These are phyloP conservation scores for Pipa parva DNA, from an alignment of 2,113 vertebrate genomes.

Conservation along the genomic window DNA sequence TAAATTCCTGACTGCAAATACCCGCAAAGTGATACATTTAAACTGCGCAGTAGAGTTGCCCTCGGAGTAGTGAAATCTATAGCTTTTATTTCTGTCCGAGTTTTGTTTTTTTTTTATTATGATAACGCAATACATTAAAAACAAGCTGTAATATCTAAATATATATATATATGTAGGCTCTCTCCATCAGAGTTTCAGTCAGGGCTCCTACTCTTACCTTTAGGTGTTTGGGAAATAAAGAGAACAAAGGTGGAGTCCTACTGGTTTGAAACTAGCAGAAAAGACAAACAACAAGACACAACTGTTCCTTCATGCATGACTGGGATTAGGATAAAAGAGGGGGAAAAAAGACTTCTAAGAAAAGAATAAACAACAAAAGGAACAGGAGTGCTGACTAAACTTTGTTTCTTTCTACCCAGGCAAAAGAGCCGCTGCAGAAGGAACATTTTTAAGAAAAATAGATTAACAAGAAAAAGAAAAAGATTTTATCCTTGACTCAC, in stretches of 20 bases:
- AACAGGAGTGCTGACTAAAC: slow-evolving; percentile 93
- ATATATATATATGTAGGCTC: slow-evolving; percentile 83
- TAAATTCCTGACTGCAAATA: slow-evolving; percentile 38
- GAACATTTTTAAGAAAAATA: slow-evolving; percentile 69
- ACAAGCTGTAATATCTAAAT: slow-evolving; percentile 64
- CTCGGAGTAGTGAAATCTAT: background rate
- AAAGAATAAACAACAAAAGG: slow-evolving; percentile 93
- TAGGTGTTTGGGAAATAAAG: slow-evolving; percentile 90
- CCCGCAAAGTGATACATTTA: background rate
- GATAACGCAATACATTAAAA: slow-evolving; percentile 52
- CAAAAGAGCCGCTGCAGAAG: slow-evolving; percentile 76
- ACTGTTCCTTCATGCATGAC: slow-evolving; percentile 98
- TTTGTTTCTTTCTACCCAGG: slow-evolving; percentile 84
- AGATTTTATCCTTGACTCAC: slow-evolving; percentile 65
- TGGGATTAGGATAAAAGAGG: slow-evolving; percentile 96
- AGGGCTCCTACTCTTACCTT: slow-evolving; percentile 89
- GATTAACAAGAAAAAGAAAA: slow-evolving; percentile 83
- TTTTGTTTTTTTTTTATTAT: slow-evolving; percentile 61
- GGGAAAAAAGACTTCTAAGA: slow-evolving; percentile 82
- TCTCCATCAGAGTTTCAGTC: slow-evolving; percentile 86
- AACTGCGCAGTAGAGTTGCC: background rate
- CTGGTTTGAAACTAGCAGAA: slow-evolving; percentile 95
- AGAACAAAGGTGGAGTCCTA: slow-evolving; percentile 92
- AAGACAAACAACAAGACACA: slow-evolving; percentile 97
- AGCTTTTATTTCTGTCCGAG: background rate